Percentiles rank a stretch among this genome's conserved stretches.
Evolutionary conservation across 2,888 invertebrate species (phyloP).

Genomic region (Zygothrica quintamaculata): DNA sequence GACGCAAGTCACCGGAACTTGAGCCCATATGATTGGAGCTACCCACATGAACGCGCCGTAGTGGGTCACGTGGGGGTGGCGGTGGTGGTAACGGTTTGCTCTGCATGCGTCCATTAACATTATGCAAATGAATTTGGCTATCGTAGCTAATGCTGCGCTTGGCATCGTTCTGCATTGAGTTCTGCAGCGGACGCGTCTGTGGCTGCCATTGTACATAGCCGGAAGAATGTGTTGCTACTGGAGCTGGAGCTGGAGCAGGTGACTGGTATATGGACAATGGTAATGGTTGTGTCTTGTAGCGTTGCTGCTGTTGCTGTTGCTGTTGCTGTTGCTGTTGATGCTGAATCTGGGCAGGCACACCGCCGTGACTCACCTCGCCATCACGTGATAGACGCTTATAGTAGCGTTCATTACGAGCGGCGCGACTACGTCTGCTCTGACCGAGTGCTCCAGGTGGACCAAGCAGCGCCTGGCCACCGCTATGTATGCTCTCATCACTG

Average conservation of each 20-base stretch:
- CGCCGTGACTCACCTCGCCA: conserved; percentile 86
- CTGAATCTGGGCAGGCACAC: conserved; percentile 66
- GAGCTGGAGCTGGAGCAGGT: conserved; percentile 22
- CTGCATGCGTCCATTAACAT: conserved; percentile 66
- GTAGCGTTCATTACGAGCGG: conserved; percentile 92
- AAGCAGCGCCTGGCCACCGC: conserved; percentile 83
- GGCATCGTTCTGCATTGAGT: conserved; percentile 74
- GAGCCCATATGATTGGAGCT: conserved; percentile 57
- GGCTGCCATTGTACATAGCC: conserved; percentile 80
- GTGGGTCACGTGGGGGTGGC: conserved; percentile 92
- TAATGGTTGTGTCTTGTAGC: conserved; percentile 84
- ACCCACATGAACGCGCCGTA: conserved; percentile 86
- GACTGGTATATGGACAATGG: conserved; percentile 84
- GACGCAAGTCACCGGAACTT: conserved; percentile 83
- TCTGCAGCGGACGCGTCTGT: conserved; percentile 74
- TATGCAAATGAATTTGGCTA: conserved; percentile 83
- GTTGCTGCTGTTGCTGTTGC: conserved; percentile 85
- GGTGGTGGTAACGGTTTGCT: conserved; percentile 88
- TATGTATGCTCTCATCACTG: conserved; percentile 89
- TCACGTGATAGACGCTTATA: conserved; percentile 90
- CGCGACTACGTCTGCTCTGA: conserved; percentile 88
- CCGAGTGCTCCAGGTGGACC: background rate
- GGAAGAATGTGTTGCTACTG: conserved; percentile 28
- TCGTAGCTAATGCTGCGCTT: conserved; percentile 84
- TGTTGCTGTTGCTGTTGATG: conserved; percentile 84